Conservation (phyloP, 2,797 vertebrate genomes). For the Gadopsis marmoratus region DNA sequence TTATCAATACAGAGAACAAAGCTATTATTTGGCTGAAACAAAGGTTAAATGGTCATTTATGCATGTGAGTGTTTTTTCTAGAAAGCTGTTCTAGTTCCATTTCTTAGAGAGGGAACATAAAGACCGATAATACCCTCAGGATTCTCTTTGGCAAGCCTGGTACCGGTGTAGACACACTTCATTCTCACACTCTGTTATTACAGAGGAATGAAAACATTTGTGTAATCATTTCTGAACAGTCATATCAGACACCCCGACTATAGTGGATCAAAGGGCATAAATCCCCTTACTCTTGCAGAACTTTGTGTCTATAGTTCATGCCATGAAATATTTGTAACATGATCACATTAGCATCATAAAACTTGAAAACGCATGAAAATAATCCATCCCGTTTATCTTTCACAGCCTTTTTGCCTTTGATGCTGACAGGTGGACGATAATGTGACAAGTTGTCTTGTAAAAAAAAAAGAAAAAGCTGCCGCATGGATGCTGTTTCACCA, state of each 20-base stretch:
- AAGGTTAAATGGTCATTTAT: background rate
- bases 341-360: constrained; percentile 72
- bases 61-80: background rate
- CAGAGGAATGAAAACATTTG: constrained; percentile 67
- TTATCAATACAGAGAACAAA: background rate
- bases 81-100: constrained; percentile 9
- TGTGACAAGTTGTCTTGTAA: constrained; percentile 50
- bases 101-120: constrained; percentile 6
- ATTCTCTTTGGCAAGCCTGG: constrained; percentile 21
- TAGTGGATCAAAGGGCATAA: constrained; percentile 19
- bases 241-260: constrained; percentile 34
- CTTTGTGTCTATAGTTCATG: constrained; percentile 14
- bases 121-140: background rate
- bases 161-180: constrained; percentile 36
- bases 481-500: constrained; percentile 21
- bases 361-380: constrained; percentile 67
- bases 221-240: constrained; percentile 52
- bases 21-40: background rate
- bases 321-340: constrained; percentile 72
- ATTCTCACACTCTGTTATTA: constrained; percentile 64
- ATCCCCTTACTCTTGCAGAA: background rate
- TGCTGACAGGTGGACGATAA: constrained; percentile 67
- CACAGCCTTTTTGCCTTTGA: constrained; percentile 49
- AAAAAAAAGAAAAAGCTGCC: constrained; percentile 22
- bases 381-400: constrained; percentile 69